phyloP scores from a whole-genome alignment of 2,797 vertebrate genomes.

The Lagodon rhomboides region DNA sequence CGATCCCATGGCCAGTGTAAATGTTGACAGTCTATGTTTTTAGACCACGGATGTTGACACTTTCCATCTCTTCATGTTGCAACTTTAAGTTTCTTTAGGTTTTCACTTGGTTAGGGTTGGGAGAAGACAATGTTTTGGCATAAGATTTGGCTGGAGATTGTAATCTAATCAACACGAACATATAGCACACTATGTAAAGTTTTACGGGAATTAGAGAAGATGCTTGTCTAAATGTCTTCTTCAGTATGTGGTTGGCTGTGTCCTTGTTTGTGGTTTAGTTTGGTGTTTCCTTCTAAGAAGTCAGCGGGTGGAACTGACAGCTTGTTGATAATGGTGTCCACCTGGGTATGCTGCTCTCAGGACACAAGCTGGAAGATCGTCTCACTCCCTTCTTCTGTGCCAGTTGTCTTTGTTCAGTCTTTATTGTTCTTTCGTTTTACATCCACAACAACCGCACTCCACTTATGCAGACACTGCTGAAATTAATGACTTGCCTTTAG shows the following conservation, averaged over 20 bases:
- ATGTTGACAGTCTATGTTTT: too few species aligned
- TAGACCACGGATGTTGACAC: too few species aligned
- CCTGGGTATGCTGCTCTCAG: not conserved
- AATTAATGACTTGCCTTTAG: too few species aligned
- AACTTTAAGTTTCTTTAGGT: too few species aligned
- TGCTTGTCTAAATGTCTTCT: conserved; percentile 1
- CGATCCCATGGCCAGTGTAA: too few species aligned
- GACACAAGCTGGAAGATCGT: not conserved
- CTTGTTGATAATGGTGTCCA: not conserved
- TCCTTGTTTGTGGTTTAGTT: not conserved
- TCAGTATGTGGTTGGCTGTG: not conserved
- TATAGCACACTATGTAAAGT: not conserved
- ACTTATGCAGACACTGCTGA: not conserved
- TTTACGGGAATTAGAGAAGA: conserved; percentile 2
- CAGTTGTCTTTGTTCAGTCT: not conserved
- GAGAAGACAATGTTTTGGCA: too few species aligned
- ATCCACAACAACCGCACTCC: not conserved
- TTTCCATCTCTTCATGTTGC: too few species aligned
- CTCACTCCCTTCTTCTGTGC: not conserved
- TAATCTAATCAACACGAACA: not conserved
- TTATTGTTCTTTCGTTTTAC: not conserved
- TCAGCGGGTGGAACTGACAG: not conserved
- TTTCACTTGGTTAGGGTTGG: too few species aligned
- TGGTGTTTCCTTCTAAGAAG: not conserved
- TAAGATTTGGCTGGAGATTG: too few species aligned